Base-by-base conservation (phyloP, 2,888 invertebrate genomes). In the Epistrophe grossulariae region DNA sequence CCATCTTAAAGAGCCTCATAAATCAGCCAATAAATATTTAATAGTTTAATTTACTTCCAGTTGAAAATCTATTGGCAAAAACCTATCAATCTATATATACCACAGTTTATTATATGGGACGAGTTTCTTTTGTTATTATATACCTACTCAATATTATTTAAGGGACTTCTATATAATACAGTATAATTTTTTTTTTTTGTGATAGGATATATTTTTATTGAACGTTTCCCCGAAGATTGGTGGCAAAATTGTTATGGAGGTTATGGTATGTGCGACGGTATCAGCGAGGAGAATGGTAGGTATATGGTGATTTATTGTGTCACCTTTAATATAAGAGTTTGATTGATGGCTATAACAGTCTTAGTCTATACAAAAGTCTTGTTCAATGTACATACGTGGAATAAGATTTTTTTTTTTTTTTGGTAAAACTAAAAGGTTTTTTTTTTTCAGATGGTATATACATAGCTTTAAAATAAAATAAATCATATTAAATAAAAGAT, bases 11-110 rank as follows among this genome's bases (percentile, higher is more conserved):
- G 38, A n/a, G 38, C 3, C 77, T 77, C 76, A 77, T 80, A 80
- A 72, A 79, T 64, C 74, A 84, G 45, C 60, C 84, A 80, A 84
- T 84, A 84, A 80, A 84, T 84, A 84, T 80, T 84, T 84, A 84
- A 84, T 80, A 80, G 80, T 84, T 84, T 84, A 72, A 84, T 84
- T 77, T 84, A 84, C 80, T 84, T 66, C 55, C 80, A 68, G 72
- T 52, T 38, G 76, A 74, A 64, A 76, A 60, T 76, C 62, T 76
- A 76, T 76, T 45, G 43, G 38, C 9, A 52, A 17, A 17, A 66
- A 48, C 64, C 68, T 68, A 79, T 62, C 84, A 74, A 70, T 74
- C 73, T 60, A 24, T 24, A 35, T 60, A 24, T 24, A 35, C 48
- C n/a, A 79, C 38, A 38, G 19, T 70, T 52, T 70, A 73, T 24